Conservation (phyloP, 2,113 vertebrate genomes). For the Synodontis membranacea region DNA sequence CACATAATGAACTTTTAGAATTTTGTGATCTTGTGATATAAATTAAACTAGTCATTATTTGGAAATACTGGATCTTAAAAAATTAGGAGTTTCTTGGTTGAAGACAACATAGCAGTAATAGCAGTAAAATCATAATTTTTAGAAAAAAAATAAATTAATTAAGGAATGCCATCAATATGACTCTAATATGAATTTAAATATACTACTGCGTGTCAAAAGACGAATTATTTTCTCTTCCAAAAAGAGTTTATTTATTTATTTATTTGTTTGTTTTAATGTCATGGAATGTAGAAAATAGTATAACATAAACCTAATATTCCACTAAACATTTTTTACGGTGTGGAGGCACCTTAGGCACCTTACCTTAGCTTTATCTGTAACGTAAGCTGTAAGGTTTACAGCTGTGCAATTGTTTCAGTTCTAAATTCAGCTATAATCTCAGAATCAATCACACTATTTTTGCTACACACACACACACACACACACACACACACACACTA, state of each 20-base stretch:
- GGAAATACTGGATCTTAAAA: slow-evolving; percentile 5
- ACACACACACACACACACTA: too few relatives aligned
- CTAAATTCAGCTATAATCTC: neutral
- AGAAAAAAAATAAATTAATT: too few relatives aligned
- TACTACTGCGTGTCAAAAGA: neutral
- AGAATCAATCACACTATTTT: neutral
- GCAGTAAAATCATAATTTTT: too few relatives aligned
- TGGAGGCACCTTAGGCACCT: too few relatives aligned
- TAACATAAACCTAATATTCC: neutral
- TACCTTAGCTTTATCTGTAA: neutral
- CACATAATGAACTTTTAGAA: neutral
- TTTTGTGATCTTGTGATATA: neutral
- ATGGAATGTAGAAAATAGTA: neutral
- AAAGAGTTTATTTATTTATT: neutral
- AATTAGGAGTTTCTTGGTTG: neutral
- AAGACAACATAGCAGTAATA: neutral
- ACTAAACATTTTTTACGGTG: neutral
- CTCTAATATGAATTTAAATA: neutral
- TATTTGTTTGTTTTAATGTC: too few relatives aligned
- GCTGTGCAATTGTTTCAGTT: neutral
- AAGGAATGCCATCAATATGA: neutral
- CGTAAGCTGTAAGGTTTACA: neutral
- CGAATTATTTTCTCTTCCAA: neutral
- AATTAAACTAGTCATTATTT: neutral
- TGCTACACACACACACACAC: neutral